Conservation (phyloP, 2,888 invertebrate genomes). For the Acanthoscelides obtectus region DNA sequence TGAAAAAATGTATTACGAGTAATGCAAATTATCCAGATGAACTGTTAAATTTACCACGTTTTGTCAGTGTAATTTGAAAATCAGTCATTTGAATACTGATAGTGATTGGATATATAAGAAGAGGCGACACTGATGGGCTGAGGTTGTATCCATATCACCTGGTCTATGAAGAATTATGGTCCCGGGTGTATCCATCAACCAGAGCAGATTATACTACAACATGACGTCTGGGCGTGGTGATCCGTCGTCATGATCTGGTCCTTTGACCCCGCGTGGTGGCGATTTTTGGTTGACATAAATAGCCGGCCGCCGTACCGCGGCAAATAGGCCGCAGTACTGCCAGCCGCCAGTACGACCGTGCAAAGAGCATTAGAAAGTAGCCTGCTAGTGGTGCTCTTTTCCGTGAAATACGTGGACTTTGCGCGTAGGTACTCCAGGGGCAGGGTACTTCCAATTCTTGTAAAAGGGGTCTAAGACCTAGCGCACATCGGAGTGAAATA, state of each 20-base stretch:
- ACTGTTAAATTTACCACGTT: no score
- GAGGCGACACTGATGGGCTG: no score
- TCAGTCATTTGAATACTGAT: no score
- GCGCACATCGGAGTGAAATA: no score
- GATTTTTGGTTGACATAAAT: conserved; percentile 10
- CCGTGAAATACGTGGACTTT: neutral
- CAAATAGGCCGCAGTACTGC: conserved; percentile 7
- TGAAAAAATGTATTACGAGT: no score
- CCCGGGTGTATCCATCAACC: neutral
- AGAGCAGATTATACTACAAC: neutral
- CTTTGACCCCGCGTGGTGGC: neutral
- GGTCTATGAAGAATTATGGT: neutral
- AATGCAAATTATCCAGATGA: no score
- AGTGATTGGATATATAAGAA: no score
- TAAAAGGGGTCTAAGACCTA: no score
- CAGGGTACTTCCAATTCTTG: no score
- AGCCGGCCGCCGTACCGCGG: neutral
- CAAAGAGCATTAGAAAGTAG: conserved; percentile 12
- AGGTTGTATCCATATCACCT: neutral
- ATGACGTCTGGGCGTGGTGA: neutral
- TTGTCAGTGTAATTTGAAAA: no score
- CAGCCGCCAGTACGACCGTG: neutral
- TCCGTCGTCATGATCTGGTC: neutral
- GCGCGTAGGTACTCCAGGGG: neutral
- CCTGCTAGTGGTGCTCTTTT: conserved; percentile 7